Evolutionary conservation across 1,140 invertebrate genomes (phyloP), one percentile per base, ranked within the genome.

Genomic region (Drosophila bifasciata): DNA sequence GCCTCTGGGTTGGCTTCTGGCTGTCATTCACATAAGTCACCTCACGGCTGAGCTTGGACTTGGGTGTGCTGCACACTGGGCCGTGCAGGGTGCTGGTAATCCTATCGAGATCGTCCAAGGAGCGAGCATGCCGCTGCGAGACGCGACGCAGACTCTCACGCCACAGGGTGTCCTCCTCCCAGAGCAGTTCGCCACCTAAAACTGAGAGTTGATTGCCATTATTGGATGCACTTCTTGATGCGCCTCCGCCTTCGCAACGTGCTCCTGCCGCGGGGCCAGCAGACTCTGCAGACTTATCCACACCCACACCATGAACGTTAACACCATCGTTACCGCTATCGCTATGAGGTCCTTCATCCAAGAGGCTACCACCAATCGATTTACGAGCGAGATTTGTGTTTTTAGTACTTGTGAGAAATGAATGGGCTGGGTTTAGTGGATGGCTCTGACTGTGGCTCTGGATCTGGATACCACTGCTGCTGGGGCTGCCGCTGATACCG

Each of bases 111-210:
- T 96, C 95, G 77, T 97, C 96, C 86, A 97, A 92, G 0, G 96
- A 96, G 46, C 95, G 93, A 0, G 96, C 96, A 89, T 97, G 96
- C 51, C 96, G 92, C 67, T 97, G 93, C 66, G 95, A 96, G 1
- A 96, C 95, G 63, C 95, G 93, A 36, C 96, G 93, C 15, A 97
- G 92, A 77, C 95, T 96, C 80, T 97, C 96, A 52, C 95, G 92
- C 96, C 96, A 97, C 1, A 96, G 92, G 5, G 93, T 91, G 90
- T 97, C 96, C 91, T 97, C 96, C 88, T 97, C 96, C 96, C 96
- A 97, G 21, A 96, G 93, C 91, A 95, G 94, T 68, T 95, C 95
- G 23, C 94, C 94, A 89, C 86, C 90, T 91, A 80, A 15, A 90
- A 90, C 79, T 89, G 85, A 81, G 60, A 86, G 64, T 80, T 86